These are phyloP conservation scores for Microtus richardsoni DNA, from an alignment of 2,113 vertebrate species.

Conservation along the genomic window DNA sequence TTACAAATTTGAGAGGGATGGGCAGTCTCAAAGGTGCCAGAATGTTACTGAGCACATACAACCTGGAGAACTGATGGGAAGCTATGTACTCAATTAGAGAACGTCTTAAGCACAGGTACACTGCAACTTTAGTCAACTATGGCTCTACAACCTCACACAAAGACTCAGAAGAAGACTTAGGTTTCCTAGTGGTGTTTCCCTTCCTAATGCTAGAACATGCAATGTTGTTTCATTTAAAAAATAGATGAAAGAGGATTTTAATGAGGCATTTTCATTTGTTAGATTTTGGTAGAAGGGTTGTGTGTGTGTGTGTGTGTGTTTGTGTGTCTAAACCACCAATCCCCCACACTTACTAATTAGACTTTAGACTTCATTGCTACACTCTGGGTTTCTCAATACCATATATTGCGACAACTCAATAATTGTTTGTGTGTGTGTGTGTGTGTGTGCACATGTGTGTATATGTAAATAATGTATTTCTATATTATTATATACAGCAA, in stretches of 20 bases:
- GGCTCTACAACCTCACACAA: not conserved
- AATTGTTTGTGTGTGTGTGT: not conserved
- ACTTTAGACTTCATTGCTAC: not conserved
- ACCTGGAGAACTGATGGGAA: no score
- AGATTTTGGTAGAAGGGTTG: not conserved
- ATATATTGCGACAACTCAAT: not conserved
- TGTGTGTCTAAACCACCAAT: not conserved
- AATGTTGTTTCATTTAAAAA: slow-evolving; percentile 9
- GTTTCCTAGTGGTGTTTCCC: not conserved
- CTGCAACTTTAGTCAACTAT: not conserved
- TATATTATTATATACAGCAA: no score
- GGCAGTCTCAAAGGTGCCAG: not conserved
- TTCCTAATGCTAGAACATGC: not conserved
- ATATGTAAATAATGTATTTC: not conserved
- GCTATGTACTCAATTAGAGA: not conserved
- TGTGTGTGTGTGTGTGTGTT: not conserved
- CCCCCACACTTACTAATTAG: not conserved
- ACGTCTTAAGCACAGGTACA: accelerated
- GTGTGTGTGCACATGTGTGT: not conserved
- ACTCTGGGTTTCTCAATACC: not conserved
- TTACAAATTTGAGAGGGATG: not conserved
- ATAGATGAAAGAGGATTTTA: not conserved
- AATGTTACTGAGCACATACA: not conserved
- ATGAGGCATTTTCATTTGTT: not conserved
- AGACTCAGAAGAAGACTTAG: not conserved